Percentiles rank a stretch among this genome's conserved stretches.
Evolutionary conservation across 2,113 vertebrate species (phyloP).

Genomic region (Ovibos moschatus): DNA sequence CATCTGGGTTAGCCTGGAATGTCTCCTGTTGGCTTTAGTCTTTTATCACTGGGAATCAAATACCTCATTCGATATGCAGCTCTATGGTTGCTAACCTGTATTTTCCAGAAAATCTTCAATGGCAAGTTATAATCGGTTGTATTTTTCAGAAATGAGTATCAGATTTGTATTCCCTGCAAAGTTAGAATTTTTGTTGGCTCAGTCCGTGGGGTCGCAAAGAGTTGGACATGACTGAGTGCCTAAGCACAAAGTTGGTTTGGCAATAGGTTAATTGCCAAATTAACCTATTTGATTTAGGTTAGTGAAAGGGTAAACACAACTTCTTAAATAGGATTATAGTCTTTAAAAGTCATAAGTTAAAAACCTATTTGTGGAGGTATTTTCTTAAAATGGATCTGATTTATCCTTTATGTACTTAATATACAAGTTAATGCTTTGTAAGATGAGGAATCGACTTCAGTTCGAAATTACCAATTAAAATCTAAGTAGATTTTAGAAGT

Average conservation of each 20-base stretch:
- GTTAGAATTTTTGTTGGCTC: neutral
- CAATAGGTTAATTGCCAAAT: neutral
- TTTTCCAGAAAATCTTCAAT: conserved; percentile 30
- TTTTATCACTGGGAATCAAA: neutral
- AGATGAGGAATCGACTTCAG: neutral
- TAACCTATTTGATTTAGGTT: neutral
- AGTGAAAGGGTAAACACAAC: conserved; percentile 20
- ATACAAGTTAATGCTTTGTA: neutral
- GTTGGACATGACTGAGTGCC: neutral
- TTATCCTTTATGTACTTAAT: conserved; percentile 22
- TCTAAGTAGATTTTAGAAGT: conserved; percentile 22
- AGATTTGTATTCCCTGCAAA: neutral
- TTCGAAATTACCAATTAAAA: conserved; percentile 7
- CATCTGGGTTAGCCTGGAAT: neutral
- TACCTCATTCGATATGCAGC: neutral
- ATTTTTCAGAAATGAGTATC: neutral
- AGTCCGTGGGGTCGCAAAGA: neutral
- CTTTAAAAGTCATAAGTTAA: conserved; percentile 1
- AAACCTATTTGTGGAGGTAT: neutral
- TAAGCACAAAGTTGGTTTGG: neutral
- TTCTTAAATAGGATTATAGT: neutral
- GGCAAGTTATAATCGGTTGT: neutral
- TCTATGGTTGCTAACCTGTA: neutral
- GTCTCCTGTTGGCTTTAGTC: neutral
- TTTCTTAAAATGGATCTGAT: neutral